These are phyloP conservation scores for Dendroctonus ponderosae DNA, from an alignment of 1,140 invertebrate genomes.

Conservation along the genomic window DNA sequence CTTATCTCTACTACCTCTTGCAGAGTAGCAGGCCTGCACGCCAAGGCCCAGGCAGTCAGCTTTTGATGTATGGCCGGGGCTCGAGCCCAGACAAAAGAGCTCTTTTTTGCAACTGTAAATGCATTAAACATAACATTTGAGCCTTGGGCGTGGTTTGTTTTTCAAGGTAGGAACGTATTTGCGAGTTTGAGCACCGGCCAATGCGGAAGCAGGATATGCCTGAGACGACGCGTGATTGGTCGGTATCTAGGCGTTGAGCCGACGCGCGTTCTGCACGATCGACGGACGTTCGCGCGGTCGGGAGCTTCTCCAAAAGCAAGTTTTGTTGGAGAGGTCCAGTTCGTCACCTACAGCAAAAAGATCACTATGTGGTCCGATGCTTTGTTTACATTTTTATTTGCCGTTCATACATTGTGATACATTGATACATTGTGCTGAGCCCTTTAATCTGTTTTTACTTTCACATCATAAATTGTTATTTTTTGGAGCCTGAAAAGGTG, in stretches of 20 bases:
- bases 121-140: constrained; percentile 45
- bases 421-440: too few relatives aligned
- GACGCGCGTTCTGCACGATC: constrained; percentile 20
- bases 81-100: constrained; percentile 41
- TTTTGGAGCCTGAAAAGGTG: too few relatives aligned
- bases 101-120: constrained; percentile 43
- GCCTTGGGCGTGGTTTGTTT: constrained; percentile 35
- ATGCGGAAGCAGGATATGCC: constrained; percentile 23
- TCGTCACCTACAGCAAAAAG: too few relatives aligned
- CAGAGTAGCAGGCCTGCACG: constrained; percentile 21
- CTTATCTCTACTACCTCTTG: constrained; percentile 22
- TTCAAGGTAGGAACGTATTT: constrained; percentile 40
- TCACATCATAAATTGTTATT: too few relatives aligned
- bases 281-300: constrained; percentile 9
- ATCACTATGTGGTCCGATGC: too few relatives aligned
- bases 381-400: too few relatives aligned
- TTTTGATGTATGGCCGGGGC: constrained; percentile 38
- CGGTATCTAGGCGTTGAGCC: constrained; percentile 7
- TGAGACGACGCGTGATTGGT: constrained; percentile 30
- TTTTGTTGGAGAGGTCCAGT: too few relatives aligned
- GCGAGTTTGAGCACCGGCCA: constrained; percentile 31
- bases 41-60: constrained; percentile 17
- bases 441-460: too few relatives aligned
- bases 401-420: too few relatives aligned
- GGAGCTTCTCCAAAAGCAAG: too few relatives aligned